phyloP scores from a whole-genome alignment of 2,888 invertebrate species.

The Bombylius discolor region DNA sequence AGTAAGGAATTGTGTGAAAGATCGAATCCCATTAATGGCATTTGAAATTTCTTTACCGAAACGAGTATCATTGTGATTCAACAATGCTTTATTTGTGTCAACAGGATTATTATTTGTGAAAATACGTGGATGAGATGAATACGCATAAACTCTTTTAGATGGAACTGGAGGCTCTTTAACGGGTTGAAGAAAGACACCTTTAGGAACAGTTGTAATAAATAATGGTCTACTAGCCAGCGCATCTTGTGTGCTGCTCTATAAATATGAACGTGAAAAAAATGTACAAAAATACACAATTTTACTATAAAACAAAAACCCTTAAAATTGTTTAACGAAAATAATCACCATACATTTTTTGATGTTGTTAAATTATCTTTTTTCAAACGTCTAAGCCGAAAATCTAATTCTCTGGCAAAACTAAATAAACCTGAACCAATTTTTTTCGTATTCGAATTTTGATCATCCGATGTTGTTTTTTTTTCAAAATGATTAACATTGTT shows the following conservation, averaged over 20 bases:
- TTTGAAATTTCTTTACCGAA: slow-evolving; percentile 7
- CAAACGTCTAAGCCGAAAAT: slow-evolving; percentile 54
- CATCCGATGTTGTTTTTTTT: not conserved
- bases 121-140: slow-evolving; percentile 47
- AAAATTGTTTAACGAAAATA: not conserved
- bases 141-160: slow-evolving; percentile 46
- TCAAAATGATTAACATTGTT: not conserved
- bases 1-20: slow-evolving; percentile 1
- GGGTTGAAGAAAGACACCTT: slow-evolving; percentile 65
- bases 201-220: slow-evolving; percentile 69
- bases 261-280: not conserved
- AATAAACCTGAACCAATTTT: not conserved
- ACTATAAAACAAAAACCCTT: not conserved
- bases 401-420: slow-evolving; percentile 56
- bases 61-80: not conserved
- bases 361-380: slow-evolving; percentile 43
- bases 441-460: not conserved
- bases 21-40: slow-evolving; percentile 6
- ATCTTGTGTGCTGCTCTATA: slow-evolving; percentile 24
- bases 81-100: not conserved
- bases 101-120: slow-evolving; percentile 13
- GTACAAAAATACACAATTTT: not conserved
- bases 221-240: slow-evolving; percentile 40
- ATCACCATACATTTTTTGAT: slow-evolving; percentile 18
- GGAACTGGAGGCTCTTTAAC: slow-evolving; percentile 42